Evolutionary conservation across 2,113 vertebrate genomes (phyloP), one percentile per base, ranked within the genome.

Genomic region (Chrysemys picta): DNA sequence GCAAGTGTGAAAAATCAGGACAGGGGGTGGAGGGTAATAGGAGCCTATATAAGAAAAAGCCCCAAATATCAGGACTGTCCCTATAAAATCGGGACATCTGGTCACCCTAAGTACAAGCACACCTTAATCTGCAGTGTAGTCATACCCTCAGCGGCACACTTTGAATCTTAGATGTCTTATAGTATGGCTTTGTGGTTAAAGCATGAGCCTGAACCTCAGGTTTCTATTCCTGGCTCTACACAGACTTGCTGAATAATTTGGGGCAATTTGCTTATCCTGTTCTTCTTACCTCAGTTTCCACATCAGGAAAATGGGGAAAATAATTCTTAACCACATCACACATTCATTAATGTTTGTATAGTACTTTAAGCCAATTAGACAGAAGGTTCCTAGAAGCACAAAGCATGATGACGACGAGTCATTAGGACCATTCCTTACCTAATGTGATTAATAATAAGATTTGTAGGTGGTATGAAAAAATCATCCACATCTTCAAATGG

Each of bases 371-470:
- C 27, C 14, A 10, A 72, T 14, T 16, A 80, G 78, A n/a, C 84
- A 65, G 47, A 56, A 47, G 29, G 27, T 17, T 27, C n/a, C 62
- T 22, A 79, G 54, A 85, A 80, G 42, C 10, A 87, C 87, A 85
- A n/a, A 11, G 14, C 91, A 81, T 82, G 84, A 35, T 3, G 49
- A 8, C 2, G n/a, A 82, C n/a, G 49, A 81, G 49, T 86, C 25
- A 56, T 54, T 47, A 82, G 62, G 87, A 38, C 17, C 1, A 84
- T 62, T 83, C 53, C 97, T 97, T 98, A 99, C 99, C 99, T 99
- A 95, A 99, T 97, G 2, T 99, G 99, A 93, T 99, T 99, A 98
- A 99, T 99, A 97, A 99, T 99, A 92, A 99, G 99, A 96, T 99
- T 99, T 89, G 99, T 99, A 13, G 99, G 98, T 69, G 99, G 99